These are phyloP conservation scores for Pandemis heparana DNA, from an alignment of 2,888 invertebrate genomes.

Conservation along the genomic window DNA sequence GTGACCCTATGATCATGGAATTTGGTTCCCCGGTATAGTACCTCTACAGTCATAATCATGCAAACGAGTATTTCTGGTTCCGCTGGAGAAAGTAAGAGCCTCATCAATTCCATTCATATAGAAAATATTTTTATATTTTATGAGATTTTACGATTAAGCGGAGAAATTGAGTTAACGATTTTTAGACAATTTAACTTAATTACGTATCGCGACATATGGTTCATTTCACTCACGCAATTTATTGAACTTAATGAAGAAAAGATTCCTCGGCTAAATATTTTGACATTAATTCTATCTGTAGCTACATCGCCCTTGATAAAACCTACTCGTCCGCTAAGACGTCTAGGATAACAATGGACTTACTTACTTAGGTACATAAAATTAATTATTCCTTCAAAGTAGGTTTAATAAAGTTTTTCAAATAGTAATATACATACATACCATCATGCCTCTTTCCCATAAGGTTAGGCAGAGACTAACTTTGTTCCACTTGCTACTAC, in stretches of 20 bases:
- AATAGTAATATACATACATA: too few species aligned
- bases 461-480: too few species aligned
- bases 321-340: background rate
- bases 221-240: background rate
- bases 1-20: conserved; percentile 22
- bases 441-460: too few species aligned
- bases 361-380: background rate
- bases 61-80: conserved; percentile 39
- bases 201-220: background rate
- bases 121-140: conserved; percentile 8
- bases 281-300: background rate
- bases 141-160: background rate
- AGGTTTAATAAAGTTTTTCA: too few species aligned
- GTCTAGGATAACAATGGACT: background rate
- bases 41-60: conserved; percentile 8
- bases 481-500: too few species aligned
- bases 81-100: conserved; percentile 27
- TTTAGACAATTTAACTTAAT: background rate
- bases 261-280: background rate
- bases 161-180: background rate
- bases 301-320: background rate
- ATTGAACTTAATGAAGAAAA: background rate
- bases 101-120: conserved; percentile 26
- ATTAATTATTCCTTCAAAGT: too few species aligned
- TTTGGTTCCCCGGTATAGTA: conserved; percentile 24